Base-by-base conservation (phyloP, 2,888 invertebrate species). In the Cataglyphis rosenhaueri region DNA sequence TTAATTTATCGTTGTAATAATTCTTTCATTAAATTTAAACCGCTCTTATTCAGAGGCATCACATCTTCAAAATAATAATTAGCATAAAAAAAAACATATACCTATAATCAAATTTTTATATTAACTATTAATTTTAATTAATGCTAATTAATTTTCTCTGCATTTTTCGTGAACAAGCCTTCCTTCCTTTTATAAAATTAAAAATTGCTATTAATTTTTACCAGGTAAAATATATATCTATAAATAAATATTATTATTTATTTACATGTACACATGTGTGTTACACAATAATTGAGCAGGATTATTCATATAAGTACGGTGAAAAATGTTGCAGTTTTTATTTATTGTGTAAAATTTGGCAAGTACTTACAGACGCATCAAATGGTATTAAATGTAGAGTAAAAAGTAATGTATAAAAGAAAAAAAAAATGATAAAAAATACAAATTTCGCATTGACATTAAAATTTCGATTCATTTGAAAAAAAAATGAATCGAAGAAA, bases 281-380 rank as follows among this genome's bases (percentile, higher is more conserved):
- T 68, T 55, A 64, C 15, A 76, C 10, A 38, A 6, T 76, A 5
- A 76, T 76, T 55, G 38, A 66, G 52, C 29, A 55, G 66, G 29
- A 66, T 76, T 68, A 57, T 68, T 57, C 38, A 65, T 57, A 68
- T 68, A 76, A 68, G 38, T 32, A 55, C 25, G 29, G 32, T 10
- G 21, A 57, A 68, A 87, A 82, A 85, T 55, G 55, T 86, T 79
- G 52, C 41, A 62, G 55, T 86, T 88, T 86, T 88, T 76, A 86
- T 85, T 87, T 76, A 64, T 86, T 76, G 41, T 73, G 48, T 68
- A 86, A 81, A 76, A 57, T 74, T 88, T 87, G 83, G 81, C 85
- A 88, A 87, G 61, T 83, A 81, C 73, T 65, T 88, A 86, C 84
- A 88, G 35, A 59, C 55, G 81, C 70, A 64, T 55, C 70, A 62